phyloP scores from a whole-genome alignment of 1,140 invertebrate species.

The Asobara japonica region DNA sequence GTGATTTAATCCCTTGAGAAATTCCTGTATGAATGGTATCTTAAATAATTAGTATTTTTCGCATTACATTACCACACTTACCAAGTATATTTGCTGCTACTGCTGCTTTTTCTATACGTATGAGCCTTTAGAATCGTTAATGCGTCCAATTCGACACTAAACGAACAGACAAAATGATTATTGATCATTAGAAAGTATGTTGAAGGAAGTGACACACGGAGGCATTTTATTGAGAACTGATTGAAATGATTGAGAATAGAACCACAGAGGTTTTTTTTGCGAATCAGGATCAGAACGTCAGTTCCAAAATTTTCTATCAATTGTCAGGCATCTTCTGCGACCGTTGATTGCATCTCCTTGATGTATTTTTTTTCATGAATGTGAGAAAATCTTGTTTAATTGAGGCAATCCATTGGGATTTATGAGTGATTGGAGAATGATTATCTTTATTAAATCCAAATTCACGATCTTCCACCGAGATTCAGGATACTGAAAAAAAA shows the following conservation, averaged over 20 bases:
- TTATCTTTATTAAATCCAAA: not conserved
- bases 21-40: conserved; percentile 51
- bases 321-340: conserved; percentile 14
- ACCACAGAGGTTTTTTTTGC: not conserved
- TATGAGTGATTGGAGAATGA: not conserved
- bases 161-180: conserved; percentile 21
- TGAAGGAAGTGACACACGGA: conserved; percentile 49
- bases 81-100: conserved; percentile 42
- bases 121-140: conserved; percentile 53
- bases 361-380: not conserved
- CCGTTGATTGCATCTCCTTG: conserved; percentile 16
- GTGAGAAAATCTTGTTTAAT: not conserved
- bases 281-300: not conserved
- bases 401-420: not conserved
- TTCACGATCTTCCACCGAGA: too few species aligned
- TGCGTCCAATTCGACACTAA: conserved; percentile 13
- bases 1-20: conserved; percentile 60
- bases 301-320: conserved; percentile 5
- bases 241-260: conserved; percentile 38
- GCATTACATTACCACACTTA: conserved; percentile 28
- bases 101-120: conserved; percentile 58
- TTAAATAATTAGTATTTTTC: conserved; percentile 23
- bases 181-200: conserved; percentile 13
- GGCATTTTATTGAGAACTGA: conserved; percentile 67
- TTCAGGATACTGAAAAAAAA: too few species aligned